phyloP scores from a whole-genome alignment of 2,797 vertebrate genomes.

The Mionectes olivaceus region DNA sequence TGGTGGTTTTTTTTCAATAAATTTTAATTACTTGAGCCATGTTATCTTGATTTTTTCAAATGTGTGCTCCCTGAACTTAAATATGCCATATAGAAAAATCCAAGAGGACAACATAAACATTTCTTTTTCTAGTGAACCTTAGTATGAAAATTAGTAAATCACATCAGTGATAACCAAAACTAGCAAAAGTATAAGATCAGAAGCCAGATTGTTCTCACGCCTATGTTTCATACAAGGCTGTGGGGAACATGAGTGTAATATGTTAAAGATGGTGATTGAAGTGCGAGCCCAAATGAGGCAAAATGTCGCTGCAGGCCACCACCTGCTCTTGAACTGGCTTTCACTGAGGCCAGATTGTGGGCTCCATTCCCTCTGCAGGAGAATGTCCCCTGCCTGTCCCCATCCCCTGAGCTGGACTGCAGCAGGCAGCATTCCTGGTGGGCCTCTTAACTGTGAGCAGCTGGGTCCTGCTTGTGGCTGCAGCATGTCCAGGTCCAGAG shows the following conservation, averaged over 20 bases:
- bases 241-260: not conserved
- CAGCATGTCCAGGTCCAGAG: not conserved
- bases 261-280: not conserved
- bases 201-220: not conserved
- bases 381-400: not conserved
- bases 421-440: not conserved
- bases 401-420: not conserved
- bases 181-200: not conserved
- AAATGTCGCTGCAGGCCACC: not conserved
- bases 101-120: not conserved
- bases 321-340: not conserved
- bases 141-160: not conserved
- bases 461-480: not conserved
- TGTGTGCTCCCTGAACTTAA: not conserved
- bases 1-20: not conserved
- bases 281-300: not conserved
- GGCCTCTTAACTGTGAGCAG: not conserved
- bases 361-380: not conserved
- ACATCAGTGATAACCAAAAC: not conserved
- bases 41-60: not conserved
- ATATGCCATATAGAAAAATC: not conserved
- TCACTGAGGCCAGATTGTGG: rapidly evolving
- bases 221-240: not conserved
- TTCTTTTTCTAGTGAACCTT: not conserved
- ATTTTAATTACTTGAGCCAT: not conserved